Evolutionary conservation across 1,140 invertebrate species (phyloP).

Genomic region (Heliconius eleuchia): DNA sequence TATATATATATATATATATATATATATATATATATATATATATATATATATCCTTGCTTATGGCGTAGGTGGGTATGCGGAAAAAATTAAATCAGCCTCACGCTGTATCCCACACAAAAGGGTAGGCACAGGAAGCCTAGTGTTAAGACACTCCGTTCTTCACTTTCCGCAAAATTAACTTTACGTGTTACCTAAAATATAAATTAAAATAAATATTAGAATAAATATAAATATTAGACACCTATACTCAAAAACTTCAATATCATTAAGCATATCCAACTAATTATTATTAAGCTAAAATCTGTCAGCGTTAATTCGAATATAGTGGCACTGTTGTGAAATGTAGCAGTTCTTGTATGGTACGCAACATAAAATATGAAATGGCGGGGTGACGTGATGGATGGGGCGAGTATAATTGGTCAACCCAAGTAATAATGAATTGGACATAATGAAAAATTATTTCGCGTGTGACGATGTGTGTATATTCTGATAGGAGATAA

Average conservation of each 20-base stretch:
- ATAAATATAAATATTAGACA: no score
- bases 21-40: no score
- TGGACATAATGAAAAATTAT: conserved; percentile 78
- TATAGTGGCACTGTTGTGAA: conserved; percentile 17
- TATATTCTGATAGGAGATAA: conserved; percentile 18
- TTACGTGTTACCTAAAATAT: no score
- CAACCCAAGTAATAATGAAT: conserved; percentile 73
- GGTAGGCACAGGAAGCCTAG: no score
- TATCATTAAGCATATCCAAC: neutral
- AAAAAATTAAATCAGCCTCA: no score
- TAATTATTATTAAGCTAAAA: neutral
- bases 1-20: no score
- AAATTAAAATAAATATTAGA: no score
- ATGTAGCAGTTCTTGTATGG: conserved; percentile 27
- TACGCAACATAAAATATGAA: conserved; percentile 62
- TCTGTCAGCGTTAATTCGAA: conserved; percentile 15
- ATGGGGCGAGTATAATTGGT: conserved; percentile 74
- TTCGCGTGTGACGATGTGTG: conserved; percentile 50
- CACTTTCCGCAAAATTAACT: no score
- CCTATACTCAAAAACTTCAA: neutral
- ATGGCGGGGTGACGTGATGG: conserved; percentile 69
- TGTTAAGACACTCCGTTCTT: no score
- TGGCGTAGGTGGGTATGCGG: no score
- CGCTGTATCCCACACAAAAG: no score
- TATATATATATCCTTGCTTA: no score